Percentiles rank a stretch among this genome's conserved stretches.
phyloP scores from a whole-genome alignment of 2,113 vertebrate species.

The Brienomyrus longianalis region DNA sequence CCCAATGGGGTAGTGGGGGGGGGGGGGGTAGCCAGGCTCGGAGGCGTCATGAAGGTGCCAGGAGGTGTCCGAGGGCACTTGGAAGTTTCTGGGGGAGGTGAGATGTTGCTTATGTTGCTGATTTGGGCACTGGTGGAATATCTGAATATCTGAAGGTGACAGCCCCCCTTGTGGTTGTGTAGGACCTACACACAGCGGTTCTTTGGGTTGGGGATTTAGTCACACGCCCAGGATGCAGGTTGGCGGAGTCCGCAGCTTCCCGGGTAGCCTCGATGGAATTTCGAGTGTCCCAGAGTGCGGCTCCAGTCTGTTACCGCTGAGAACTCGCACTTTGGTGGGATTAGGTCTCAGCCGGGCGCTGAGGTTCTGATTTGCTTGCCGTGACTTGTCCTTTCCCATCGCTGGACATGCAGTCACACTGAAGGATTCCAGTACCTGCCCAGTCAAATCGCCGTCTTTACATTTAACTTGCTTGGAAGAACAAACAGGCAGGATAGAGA shows the following conservation, averaged over 20 bases:
- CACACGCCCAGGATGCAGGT: neutral
- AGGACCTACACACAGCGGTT: neutral
- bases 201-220: neutral
- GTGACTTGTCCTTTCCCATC: neutral
- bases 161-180: neutral
- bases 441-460: neutral
- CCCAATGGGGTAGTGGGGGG: no score
- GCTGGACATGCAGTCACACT: neutral
- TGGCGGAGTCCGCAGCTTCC: neutral
- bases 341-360: neutral
- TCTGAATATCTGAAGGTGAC: neutral
- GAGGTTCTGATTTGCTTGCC: neutral
- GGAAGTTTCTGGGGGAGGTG: neutral
- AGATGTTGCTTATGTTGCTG: neutral
- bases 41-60: neutral
- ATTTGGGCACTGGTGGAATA: neutral
- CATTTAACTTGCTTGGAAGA: neutral
- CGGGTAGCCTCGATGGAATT: neutral
- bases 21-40: neutral
- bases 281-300: neutral
- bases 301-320: neutral
- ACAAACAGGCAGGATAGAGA: neutral
- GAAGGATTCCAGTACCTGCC: neutral
- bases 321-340: neutral
- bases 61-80: neutral